phyloP scores from a whole-genome alignment of 2,113 vertebrate genomes.

The Tenebrosternarchus preto region DNA sequence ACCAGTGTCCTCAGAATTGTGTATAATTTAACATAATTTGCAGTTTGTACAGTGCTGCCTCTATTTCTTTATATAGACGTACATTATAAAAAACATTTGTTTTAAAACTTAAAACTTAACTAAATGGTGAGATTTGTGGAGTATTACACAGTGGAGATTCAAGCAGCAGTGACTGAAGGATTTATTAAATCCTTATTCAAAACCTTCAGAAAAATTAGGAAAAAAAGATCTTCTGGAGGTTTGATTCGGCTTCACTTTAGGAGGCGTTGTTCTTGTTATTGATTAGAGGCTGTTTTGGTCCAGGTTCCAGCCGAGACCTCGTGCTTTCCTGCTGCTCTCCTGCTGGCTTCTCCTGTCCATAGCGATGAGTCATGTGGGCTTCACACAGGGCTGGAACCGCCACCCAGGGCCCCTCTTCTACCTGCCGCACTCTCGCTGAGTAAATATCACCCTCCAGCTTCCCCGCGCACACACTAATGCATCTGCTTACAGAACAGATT shows the following conservation, averaged over 20 bases:
- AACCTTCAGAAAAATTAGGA: no score
- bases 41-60: background rate
- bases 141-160: no score
- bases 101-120: no score
- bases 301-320: background rate
- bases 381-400: background rate
- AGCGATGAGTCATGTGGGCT: constrained; percentile 27
- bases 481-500: constrained; percentile 12
- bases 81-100: no score
- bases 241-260: background rate
- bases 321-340: background rate
- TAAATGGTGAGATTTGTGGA: no score
- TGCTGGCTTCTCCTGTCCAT: background rate
- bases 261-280: constrained; percentile 7
- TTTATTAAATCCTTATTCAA: background rate
- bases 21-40: background rate
- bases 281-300: constrained; percentile 8
- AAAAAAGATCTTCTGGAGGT: no score
- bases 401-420: constrained; percentile 10
- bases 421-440: constrained; percentile 8
- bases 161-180: background rate
- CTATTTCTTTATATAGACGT: background rate
- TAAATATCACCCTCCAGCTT: constrained; percentile 32
- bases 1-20: constrained; percentile 9
- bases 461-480: background rate